These are phyloP conservation scores for Diploptera punctata DNA, from an alignment of 2,888 invertebrate genomes.

Conservation along the genomic window DNA sequence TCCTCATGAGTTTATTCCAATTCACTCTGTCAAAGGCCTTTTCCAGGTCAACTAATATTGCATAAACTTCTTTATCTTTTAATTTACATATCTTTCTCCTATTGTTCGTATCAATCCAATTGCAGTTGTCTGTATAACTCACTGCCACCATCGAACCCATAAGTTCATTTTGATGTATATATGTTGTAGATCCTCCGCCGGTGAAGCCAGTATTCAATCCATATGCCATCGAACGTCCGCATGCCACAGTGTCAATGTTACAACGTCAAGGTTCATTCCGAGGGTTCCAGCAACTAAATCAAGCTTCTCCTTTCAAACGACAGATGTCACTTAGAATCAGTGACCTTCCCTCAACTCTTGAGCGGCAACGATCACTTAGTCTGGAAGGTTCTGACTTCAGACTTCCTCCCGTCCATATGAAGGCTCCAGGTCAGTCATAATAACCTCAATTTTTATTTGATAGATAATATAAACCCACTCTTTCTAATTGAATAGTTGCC, in stretches of 20 bases:
- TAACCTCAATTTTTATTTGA: background rate
- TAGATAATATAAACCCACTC: no score
- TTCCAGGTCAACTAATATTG: no score
- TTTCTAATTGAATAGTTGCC: no score
- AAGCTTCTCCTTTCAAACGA: slow-evolving; percentile 92
- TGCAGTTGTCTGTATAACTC: no score
- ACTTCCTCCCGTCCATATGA: slow-evolving; percentile 55
- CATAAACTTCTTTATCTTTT: no score
- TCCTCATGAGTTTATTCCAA: no score
- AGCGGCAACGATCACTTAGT: slow-evolving; percentile 67
- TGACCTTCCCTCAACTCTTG: slow-evolving; percentile 94
- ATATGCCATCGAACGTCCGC: slow-evolving; percentile 93
- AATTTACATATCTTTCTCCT: no score
- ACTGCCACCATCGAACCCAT: no score
- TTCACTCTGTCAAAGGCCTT: no score
- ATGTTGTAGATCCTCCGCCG: slow-evolving; percentile 56
- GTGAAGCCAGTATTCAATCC: slow-evolving; percentile 74
- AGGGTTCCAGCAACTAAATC: slow-evolving; percentile 82
- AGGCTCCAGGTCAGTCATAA: slow-evolving; percentile 54
- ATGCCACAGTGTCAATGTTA: slow-evolving; percentile 93
- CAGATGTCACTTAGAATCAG: slow-evolving; percentile 94
- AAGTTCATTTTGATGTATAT: no score
- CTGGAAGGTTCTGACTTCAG: slow-evolving; percentile 54
- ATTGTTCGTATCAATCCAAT: no score
- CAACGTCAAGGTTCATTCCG: slow-evolving; percentile 96